phyloP scores from a whole-genome alignment of 2,797 vertebrate species.

The Sarcophilus harrisii region DNA sequence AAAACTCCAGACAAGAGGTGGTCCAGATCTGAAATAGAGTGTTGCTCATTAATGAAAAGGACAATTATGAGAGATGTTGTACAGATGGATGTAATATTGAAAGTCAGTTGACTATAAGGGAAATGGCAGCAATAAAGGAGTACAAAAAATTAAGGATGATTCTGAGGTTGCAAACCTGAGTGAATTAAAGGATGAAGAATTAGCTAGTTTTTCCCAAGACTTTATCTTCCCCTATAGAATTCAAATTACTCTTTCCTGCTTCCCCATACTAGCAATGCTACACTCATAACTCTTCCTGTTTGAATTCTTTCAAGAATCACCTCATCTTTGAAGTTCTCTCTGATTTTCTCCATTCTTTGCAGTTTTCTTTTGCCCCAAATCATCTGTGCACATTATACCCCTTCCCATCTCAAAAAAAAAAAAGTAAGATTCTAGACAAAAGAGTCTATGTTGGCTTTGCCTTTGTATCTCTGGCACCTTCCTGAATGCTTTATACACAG shows the following conservation, averaged over 20 bases:
- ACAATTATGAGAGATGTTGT: neutral
- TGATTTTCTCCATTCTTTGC: neutral
- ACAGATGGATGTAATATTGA: neutral
- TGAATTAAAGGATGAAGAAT: neutral
- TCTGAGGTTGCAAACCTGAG: neutral
- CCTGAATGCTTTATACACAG: neutral
- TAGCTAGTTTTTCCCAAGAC: neutral
- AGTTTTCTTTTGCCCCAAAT: neutral
- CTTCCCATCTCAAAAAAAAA: neutral
- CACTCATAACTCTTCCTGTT: neutral
- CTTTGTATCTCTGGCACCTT: neutral
- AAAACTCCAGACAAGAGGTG: neutral
- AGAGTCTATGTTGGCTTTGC: neutral
- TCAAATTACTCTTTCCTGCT: neutral
- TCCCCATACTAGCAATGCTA: neutral
- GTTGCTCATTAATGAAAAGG: neutral
- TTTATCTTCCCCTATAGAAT: neutral
- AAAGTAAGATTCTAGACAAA: neutral
- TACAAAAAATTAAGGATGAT: neutral
- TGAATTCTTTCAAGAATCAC: neutral
- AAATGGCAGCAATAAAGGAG: neutral
- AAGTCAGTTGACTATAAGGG: neutral
- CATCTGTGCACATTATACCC: neutral
- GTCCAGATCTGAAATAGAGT: neutral
- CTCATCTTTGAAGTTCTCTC: neutral